Conservation (phyloP, 2,113 vertebrate species). For the Pelecanus crispus region DNA sequence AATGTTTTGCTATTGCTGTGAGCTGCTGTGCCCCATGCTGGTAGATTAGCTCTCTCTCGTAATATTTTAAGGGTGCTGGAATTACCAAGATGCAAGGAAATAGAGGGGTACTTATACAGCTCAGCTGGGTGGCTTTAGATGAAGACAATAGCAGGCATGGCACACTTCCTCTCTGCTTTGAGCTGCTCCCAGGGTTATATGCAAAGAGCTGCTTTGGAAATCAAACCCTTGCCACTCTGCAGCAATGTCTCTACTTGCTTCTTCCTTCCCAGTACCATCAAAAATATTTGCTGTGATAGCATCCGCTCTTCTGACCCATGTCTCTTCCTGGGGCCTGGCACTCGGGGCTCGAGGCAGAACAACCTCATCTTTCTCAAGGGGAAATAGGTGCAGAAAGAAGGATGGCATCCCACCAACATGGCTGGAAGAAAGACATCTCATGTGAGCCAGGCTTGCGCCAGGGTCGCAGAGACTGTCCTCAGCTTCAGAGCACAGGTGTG, state of each 20-base stretch:
- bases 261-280: background rate
- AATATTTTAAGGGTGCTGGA: background rate
- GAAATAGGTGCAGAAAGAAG: background rate
- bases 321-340: background rate
- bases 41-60: conserved; percentile 1
- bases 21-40: background rate
- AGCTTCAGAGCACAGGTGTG: background rate
- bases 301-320: background rate
- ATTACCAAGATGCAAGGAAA: conserved; percentile 34
- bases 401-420: background rate
- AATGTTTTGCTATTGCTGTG: rapidly evolving
- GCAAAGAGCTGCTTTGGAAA: background rate
- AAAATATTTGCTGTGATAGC: background rate
- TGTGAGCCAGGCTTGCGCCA: background rate
- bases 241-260: background rate
- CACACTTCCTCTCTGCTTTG: background rate
- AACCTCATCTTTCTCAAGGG: background rate
- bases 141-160: background rate
- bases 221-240: background rate
- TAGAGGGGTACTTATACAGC: background rate
- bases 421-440: background rate
- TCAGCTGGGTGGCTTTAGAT: conserved; percentile 27
- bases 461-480: background rate
- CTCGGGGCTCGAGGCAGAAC: background rate
- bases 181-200: background rate